phyloP scores from a whole-genome alignment of 2,888 invertebrate species.

The Cybosia mesomella region DNA sequence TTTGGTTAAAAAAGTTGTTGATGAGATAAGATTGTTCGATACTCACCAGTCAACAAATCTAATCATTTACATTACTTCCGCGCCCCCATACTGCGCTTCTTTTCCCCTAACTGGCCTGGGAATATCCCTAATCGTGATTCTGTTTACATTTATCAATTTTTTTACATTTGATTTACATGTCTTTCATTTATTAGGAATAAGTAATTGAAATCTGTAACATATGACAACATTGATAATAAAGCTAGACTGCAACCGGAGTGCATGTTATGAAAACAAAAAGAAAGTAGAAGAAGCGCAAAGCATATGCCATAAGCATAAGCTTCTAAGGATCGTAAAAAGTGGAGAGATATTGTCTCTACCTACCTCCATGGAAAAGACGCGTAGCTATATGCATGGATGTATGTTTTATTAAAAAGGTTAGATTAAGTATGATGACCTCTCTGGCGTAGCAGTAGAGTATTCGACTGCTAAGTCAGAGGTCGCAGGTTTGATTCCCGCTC shows the following conservation, averaged over 20 bases:
- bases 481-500: too few relatives aligned
- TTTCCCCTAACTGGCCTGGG: slow-evolving; percentile 68
- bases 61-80: slow-evolving; percentile 83
- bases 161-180: neutral
- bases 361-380: neutral
- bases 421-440: too few relatives aligned
- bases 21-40: slow-evolving; percentile 29
- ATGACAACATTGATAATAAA: neutral
- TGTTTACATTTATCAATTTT: slow-evolving; percentile 46
- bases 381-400: too few relatives aligned
- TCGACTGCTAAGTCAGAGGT: too few relatives aligned
- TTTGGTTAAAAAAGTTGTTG: slow-evolving; percentile 60
- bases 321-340: too few relatives aligned
- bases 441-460: too few relatives aligned
- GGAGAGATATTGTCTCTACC: too few relatives aligned
- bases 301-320: too few relatives aligned
- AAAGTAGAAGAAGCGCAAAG: too few relatives aligned
- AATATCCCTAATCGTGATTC: slow-evolving; percentile 39
- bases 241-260: neutral
- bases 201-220: neutral
- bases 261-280: too few relatives aligned
- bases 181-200: neutral
- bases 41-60: slow-evolving; percentile 80
- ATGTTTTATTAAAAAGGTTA: too few relatives aligned
- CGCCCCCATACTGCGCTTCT: slow-evolving; percentile 80